Percentiles rank a stretch among this genome's conserved stretches.
Evolutionary conservation across 2,797 vertebrate species (phyloP).

Genomic region (Arnoldichthys spilopterus): DNA sequence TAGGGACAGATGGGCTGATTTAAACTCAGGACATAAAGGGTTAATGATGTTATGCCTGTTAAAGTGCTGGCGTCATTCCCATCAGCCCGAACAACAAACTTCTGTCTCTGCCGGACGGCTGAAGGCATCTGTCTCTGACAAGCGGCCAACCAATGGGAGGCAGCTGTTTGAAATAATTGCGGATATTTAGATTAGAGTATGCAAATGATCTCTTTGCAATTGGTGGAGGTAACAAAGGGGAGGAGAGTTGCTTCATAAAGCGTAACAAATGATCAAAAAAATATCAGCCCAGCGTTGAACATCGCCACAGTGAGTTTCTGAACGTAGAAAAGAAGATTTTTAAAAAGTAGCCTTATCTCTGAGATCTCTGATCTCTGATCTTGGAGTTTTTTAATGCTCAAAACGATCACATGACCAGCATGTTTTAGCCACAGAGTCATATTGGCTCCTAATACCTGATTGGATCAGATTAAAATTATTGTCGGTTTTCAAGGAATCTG

Average conservation of each 20-base stretch:
- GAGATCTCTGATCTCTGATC: too few relatives aligned
- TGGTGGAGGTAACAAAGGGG: constrained; percentile 64
- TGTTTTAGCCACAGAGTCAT: background rate
- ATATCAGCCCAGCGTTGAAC: constrained; percentile 68
- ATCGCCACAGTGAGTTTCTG: constrained; percentile 46
- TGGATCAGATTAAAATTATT: too few relatives aligned
- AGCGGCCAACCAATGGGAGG: constrained; percentile 32
- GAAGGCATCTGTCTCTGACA: constrained; percentile 17
- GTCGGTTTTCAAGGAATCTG: too few relatives aligned
- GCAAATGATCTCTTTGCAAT: constrained; percentile 64
- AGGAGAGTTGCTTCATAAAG: constrained; percentile 69
- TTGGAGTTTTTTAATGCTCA: too few relatives aligned
- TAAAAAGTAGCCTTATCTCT: background rate
- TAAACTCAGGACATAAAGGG: background rate
- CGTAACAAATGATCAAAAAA: constrained; percentile 67
- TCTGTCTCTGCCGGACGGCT: background rate
- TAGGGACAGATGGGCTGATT: background rate
- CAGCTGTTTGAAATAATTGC: constrained; percentile 14
- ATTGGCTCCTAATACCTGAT: background rate
- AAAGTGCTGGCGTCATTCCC: constrained; percentile 25
- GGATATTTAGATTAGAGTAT: constrained; percentile 35
- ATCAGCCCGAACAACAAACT: constrained; percentile 35
- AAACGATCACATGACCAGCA: background rate
- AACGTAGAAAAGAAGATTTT: background rate
- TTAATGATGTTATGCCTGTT: background rate